These are phyloP conservation scores for Ypsolopha scabrella DNA, from an alignment of 2,888 invertebrate species.

Conservation along the genomic window DNA sequence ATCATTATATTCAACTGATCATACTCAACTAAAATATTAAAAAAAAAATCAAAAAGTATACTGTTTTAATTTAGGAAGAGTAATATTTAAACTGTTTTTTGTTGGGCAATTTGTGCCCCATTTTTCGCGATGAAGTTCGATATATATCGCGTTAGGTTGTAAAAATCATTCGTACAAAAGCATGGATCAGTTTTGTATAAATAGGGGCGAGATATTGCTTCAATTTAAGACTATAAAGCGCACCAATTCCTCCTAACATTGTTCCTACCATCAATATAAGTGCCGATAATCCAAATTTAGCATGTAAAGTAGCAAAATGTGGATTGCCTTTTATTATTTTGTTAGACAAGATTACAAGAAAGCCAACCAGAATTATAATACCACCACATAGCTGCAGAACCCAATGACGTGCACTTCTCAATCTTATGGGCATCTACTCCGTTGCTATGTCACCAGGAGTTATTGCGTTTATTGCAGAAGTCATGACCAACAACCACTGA, in stretches of 20 bases:
- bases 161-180: slow-evolving; percentile 46
- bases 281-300: slow-evolving; percentile 54
- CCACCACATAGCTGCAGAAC: slow-evolving; percentile 45
- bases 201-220: slow-evolving; percentile 56
- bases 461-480: slow-evolving; percentile 56
- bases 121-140: too few relatives aligned
- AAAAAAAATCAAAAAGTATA: too few relatives aligned
- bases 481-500: slow-evolving; percentile 62
- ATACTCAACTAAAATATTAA: too few relatives aligned
- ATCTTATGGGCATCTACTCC: slow-evolving; percentile 63
- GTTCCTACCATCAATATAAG: slow-evolving; percentile 48
- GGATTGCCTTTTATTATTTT: slow-evolving; percentile 40
- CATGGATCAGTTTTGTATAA: slow-evolving; percentile 57
- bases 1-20: too few relatives aligned
- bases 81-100: too few relatives aligned
- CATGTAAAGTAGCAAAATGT: slow-evolving; percentile 51
- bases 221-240: slow-evolving; percentile 53
- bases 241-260: slow-evolving; percentile 52
- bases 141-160: too few relatives aligned
- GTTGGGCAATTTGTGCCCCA: too few relatives aligned
- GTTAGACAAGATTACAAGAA: slow-evolving; percentile 49
- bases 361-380: slow-evolving; percentile 37
- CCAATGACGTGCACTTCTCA: slow-evolving; percentile 62
- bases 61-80: too few relatives aligned
- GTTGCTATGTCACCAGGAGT: slow-evolving; percentile 61